Conservation (phyloP, 2,888 invertebrate genomes). For the Acleris holmiana region DNA sequence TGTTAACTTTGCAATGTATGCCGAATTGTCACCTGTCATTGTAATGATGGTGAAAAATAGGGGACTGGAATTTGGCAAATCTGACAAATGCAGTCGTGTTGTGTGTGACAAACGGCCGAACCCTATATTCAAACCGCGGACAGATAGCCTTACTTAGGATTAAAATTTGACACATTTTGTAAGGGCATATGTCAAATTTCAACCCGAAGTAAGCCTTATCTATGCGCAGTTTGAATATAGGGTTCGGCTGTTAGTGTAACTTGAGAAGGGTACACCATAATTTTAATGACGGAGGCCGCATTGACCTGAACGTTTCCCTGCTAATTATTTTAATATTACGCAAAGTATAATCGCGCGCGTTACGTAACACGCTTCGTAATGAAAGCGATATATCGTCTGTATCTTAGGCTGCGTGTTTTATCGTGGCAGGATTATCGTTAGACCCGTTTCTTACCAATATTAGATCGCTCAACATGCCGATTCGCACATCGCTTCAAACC, state of each 20-base stretch:
- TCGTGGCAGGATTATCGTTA: constrained; percentile 16
- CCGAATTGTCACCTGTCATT: no score
- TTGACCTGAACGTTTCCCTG: constrained; percentile 2
- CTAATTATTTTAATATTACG: constrained; percentile 12
- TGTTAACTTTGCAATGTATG: no score
- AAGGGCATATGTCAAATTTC: no score
- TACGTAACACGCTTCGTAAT: constrained; percentile 22
- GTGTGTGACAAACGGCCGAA: no score
- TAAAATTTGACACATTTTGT: no score
- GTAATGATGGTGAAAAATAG: no score
- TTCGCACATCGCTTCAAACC: background rate
- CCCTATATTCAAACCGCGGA: no score
- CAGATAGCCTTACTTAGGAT: no score
- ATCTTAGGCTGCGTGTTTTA: constrained; percentile 15
- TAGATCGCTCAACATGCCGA: no score
- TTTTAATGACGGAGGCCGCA: constrained; percentile 13
- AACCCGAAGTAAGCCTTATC: no score
- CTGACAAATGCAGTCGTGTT: background rate
- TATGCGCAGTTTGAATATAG: no score
- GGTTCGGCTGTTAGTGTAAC: no score
- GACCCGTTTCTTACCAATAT: background rate
- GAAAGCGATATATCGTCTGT: constrained; percentile 19
- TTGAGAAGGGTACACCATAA: constrained; percentile 3
- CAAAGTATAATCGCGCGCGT: constrained; percentile 9
- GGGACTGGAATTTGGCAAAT: constrained; percentile 10